Evolutionary conservation across 2,797 vertebrate genomes (phyloP).

Genomic region (Pipistrellus nathusii): DNA sequence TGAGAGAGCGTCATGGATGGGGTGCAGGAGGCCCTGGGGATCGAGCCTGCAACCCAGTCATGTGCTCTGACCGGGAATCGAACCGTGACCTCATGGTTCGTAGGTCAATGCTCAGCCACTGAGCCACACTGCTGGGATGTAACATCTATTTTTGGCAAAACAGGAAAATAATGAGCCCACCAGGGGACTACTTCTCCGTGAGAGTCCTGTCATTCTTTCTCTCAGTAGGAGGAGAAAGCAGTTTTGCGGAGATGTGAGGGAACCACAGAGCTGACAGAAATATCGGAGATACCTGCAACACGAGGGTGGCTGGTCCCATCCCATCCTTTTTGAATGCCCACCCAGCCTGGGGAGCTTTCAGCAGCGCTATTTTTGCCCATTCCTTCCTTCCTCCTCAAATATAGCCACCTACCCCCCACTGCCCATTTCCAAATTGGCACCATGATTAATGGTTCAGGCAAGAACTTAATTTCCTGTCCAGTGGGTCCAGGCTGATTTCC

Average conservation of each 20-base stretch:
- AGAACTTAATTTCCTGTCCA: conserved; percentile 83
- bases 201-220: not conserved
- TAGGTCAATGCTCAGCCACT: too few relatives aligned
- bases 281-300: not conserved
- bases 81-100: too few relatives aligned
- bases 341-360: not conserved
- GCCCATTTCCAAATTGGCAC: conserved; percentile 75
- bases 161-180: not conserved
- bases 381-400: conserved; percentile 76
- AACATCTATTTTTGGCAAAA: not conserved
- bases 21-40: too few relatives aligned
- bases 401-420: conserved; percentile 50
- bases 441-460: conserved; percentile 80
- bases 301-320: not conserved
- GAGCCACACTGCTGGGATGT: too few relatives aligned
- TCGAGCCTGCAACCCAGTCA: too few relatives aligned
- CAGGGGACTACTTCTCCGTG: not conserved
- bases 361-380: conserved; percentile 51
- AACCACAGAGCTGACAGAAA: conserved; percentile 21
- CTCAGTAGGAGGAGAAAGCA: not conserved
- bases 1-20: too few relatives aligned
- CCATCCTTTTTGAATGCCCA: not conserved
- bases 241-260: not conserved
- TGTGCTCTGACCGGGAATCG: too few relatives aligned
- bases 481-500: conserved; percentile 77